Percentiles rank a stretch among this genome's conserved stretches.
phyloP scores from a whole-genome alignment of 2,113 vertebrate species.

The Podiceps cristatus region DNA sequence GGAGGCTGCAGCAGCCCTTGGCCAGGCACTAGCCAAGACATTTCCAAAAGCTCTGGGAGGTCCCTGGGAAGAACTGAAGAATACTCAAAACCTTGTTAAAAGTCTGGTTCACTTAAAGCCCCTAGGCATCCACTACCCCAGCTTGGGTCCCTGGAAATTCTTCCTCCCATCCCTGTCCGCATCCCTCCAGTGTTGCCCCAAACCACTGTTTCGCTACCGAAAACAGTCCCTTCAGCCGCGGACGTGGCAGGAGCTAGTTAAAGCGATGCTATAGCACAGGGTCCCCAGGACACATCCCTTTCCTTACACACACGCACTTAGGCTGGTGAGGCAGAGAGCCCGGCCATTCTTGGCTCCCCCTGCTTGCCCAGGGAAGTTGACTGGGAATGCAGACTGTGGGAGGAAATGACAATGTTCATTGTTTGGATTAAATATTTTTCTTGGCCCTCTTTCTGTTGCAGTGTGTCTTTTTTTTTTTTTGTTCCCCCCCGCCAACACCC shows the following conservation, averaged over 20 bases:
- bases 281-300: constrained; percentile 1
- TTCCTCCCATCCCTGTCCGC: not conserved
- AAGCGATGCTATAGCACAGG: not conserved
- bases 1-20: not conserved
- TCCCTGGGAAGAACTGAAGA: not conserved
- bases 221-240: not conserved
- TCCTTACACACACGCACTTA: not conserved
- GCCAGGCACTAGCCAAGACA: not conserved
- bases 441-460: constrained; percentile 68
- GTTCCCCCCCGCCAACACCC: not conserved
- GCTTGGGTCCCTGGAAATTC: not conserved
- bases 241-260: not conserved
- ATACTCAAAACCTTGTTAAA: not conserved
- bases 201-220: not conserved
- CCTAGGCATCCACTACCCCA: not conserved
- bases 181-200: not conserved
- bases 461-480: constrained; percentile 32
- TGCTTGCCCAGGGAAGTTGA: constrained; percentile 63
- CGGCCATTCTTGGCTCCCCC: constrained; percentile 63
- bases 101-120: not conserved
- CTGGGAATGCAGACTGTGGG: constrained; percentile 78
- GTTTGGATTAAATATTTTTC: constrained; percentile 80
- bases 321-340: constrained; percentile 38
- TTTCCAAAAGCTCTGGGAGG: constrained; percentile 3
- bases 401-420: constrained; percentile 76